Percentiles rank a stretch among this genome's conserved stretches.
Evolutionary conservation across 1,140 invertebrate species (phyloP).

Genomic region (Colletes latitarsis): DNA sequence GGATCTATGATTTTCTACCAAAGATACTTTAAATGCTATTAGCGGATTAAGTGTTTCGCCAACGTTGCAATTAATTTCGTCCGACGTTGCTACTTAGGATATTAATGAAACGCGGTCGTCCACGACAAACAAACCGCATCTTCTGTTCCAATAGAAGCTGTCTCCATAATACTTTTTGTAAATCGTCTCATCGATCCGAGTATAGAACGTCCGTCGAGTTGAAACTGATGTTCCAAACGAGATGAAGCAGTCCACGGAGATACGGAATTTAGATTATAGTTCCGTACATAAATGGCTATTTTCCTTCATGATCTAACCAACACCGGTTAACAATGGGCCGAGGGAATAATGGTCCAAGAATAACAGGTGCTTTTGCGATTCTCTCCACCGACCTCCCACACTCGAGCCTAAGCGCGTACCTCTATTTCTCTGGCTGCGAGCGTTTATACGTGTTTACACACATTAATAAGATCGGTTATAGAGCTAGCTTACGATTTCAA

Average conservation of each 20-base stretch:
- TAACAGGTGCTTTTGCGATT: conserved; percentile 42
- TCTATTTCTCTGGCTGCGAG: neutral
- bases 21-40: no score
- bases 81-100: neutral
- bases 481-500: neutral
- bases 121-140: neutral
- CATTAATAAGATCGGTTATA: conserved; percentile 1
- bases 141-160: neutral
- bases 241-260: conserved; percentile 41
- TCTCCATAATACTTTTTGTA: neutral
- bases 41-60: no score
- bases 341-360: conserved; percentile 45
- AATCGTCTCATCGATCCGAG: conserved; percentile 19
- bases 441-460: neutral
- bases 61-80: no score
- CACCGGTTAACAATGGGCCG: conserved; percentile 50
- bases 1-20: no score
- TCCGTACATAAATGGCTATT: conserved; percentile 46
- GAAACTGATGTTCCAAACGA: neutral
- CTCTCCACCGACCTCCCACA: neutral
- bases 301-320: conserved; percentile 48
- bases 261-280: conserved; percentile 50
- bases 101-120: neutral
- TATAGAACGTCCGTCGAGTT: neutral
- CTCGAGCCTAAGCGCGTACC: neutral